A percentile compares a stretch with the other conserved stretches of the same genome.
Evolutionary conservation across 2,113 vertebrate species (phyloP).

Genomic region (Henicopernis longicauda): DNA sequence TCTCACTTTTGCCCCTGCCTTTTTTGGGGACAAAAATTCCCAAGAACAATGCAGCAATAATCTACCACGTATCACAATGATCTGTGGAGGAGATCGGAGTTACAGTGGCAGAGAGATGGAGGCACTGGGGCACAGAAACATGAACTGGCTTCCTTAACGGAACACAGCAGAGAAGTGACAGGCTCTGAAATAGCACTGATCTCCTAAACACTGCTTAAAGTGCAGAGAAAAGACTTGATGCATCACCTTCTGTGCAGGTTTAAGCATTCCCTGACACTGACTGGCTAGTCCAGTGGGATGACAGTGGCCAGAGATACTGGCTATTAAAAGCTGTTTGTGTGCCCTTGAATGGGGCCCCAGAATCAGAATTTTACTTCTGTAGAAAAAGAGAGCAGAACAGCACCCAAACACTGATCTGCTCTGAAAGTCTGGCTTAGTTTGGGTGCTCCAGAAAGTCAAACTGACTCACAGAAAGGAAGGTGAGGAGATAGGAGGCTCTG

Average conservation of each 20-base stretch:
- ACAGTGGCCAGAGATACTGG: not conserved
- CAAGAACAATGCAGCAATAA: not conserved
- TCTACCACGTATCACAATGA: rapidly evolving
- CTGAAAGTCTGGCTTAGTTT: not conserved
- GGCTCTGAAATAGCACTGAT: not conserved
- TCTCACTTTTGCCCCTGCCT: not conserved
- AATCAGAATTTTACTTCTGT: not conserved
- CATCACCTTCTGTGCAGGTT: not conserved
- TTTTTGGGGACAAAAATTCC: not conserved
- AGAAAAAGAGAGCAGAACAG: not conserved
- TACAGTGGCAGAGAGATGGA: not conserved
- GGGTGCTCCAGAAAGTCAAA: not conserved
- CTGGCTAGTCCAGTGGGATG: not conserved
- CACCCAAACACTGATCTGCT: not conserved
- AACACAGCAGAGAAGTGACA: not conserved
- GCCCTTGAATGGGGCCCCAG: not conserved
- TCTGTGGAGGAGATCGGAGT: not conserved
- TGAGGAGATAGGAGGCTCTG: not conserved
- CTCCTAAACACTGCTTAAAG: not conserved
- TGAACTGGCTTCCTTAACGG: not conserved
- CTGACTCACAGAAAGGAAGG: not conserved
- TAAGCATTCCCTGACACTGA: not conserved
- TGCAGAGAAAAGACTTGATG: not conserved
- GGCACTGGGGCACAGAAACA: not conserved
- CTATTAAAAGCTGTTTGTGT: not conserved